Conservation (phyloP, 2,113 vertebrate species). For the Ictalurus furcatus region DNA sequence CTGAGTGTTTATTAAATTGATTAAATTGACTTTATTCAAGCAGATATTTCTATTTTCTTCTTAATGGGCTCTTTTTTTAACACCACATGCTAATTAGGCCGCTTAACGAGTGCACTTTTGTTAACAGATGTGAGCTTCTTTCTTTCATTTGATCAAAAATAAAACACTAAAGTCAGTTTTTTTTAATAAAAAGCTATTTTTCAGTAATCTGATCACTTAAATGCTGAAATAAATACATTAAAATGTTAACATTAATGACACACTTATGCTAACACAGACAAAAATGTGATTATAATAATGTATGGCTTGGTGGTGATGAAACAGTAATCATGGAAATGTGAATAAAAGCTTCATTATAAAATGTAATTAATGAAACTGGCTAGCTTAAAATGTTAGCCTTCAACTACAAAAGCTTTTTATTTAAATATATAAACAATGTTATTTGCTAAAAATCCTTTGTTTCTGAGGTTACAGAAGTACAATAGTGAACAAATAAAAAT, state of each 20-base stretch:
- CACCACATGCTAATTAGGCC: slow-evolving; percentile 77
- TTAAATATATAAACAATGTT: background rate
- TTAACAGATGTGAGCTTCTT: background rate
- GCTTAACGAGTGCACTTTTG: background rate
- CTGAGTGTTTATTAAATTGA: slow-evolving; percentile 1
- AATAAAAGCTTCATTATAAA: background rate
- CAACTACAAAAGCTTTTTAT: background rate
- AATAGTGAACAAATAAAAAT: background rate
- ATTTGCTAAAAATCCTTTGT: background rate
- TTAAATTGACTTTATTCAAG: slow-evolving; percentile 1
- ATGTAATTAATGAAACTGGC: background rate
- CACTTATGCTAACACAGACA: background rate
- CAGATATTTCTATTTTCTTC: slow-evolving; percentile 75
- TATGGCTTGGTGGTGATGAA: background rate
- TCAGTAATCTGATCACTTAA: background rate
- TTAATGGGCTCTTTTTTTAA: slow-evolving; percentile 89
- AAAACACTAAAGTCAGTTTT: background rate
- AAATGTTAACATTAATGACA: background rate
- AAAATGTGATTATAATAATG: background rate
- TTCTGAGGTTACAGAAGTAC: background rate
- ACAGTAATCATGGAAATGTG: background rate
- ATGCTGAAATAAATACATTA: background rate
- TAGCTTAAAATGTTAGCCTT: background rate
- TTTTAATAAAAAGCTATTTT: background rate
- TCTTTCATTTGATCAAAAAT: background rate